Conservation (phyloP, 2,888 invertebrate species). For the Caenorhabditis macrosperma region DNA sequence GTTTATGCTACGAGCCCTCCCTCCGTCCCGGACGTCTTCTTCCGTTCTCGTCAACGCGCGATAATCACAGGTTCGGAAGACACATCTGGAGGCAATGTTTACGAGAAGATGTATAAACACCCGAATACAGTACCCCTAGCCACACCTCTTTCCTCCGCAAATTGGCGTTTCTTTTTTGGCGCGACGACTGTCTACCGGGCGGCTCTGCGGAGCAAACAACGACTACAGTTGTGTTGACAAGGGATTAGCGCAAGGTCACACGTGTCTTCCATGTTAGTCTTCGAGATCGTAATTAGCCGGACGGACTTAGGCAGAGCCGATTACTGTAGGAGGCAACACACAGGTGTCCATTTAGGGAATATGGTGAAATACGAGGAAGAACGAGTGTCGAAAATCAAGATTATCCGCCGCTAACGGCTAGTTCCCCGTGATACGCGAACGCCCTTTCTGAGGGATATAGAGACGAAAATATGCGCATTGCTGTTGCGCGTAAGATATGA, state of each 20-base stretch:
- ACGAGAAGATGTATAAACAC: background rate
- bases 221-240: background rate
- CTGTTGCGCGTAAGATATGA: too few relatives aligned
- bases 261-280: conserved; percentile 36
- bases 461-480: too few relatives aligned
- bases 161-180: too few relatives aligned
- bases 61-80: conserved; percentile 30
- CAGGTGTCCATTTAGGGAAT: conserved; percentile 27
- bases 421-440: too few relatives aligned
- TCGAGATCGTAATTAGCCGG: conserved; percentile 31
- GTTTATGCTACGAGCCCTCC: conserved; percentile 32
- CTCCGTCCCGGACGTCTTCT: conserved; percentile 20
- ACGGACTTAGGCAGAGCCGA: conserved; percentile 3
- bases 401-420: too few relatives aligned
- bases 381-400: too few relatives aligned
- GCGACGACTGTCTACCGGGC: too few relatives aligned
- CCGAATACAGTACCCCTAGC: background rate
- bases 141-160: too few relatives aligned
- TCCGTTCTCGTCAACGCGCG: conserved; percentile 31
- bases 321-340: conserved; percentile 32
- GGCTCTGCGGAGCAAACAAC: conserved; percentile 3
- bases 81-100: background rate
- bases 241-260: conserved; percentile 39
- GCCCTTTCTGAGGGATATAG: too few relatives aligned
- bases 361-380: background rate